Base-by-base conservation (phyloP, 2,888 invertebrate genomes). In the Furcula furcula region DNA sequence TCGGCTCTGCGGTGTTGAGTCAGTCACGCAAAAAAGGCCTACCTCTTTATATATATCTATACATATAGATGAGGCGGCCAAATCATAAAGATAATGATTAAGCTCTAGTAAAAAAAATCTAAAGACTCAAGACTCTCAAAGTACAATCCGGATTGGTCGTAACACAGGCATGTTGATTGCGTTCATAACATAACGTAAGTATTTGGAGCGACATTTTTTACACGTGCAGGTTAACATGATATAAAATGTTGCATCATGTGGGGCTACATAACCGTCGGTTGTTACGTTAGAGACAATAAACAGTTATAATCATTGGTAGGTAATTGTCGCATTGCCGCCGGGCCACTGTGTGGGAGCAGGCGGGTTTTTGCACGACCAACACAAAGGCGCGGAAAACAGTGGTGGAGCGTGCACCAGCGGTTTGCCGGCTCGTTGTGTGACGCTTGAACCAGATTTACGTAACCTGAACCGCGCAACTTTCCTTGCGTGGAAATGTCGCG, bases 361-460 rank as follows among this genome's bases (percentile, higher is more conserved):
- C 47, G 59, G 77, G 15, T 83, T 83, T 82, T 83, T 82, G 64
- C 60, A 42, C 51, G 46, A 50, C 41, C 54, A 5, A 26, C 34
- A 70, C 70, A 67, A 73, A 62, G 63, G 63, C 55, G 63, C 76
- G 77, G 77, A 76, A 77, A 76, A n/a, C n/a, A n/a, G n/a, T n/a
- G n/a, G n/a, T n/a, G n/a, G n/a, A n/a, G n/a, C n/a, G n/a, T n/a
- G 68, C 65, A 51, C 66, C 46, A 48, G 46, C 42, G 44, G 45
- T 36, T 43, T 52, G 43, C 48, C 4, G 5, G 26, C 26, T 13
- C 14, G 2, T 13, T 34, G 34, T 38, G 33, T 31, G 36, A 43
- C 36, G 41, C 36, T n/a, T 76, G 79, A 76, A 80, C 77, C 68
- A 78, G 67, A 73, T 84, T 82, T 80, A 83, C 78, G 82, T 80